Evolutionary conservation across 2,113 vertebrate genomes (phyloP).

Genomic region (Cyprinodon brontotheroides): DNA sequence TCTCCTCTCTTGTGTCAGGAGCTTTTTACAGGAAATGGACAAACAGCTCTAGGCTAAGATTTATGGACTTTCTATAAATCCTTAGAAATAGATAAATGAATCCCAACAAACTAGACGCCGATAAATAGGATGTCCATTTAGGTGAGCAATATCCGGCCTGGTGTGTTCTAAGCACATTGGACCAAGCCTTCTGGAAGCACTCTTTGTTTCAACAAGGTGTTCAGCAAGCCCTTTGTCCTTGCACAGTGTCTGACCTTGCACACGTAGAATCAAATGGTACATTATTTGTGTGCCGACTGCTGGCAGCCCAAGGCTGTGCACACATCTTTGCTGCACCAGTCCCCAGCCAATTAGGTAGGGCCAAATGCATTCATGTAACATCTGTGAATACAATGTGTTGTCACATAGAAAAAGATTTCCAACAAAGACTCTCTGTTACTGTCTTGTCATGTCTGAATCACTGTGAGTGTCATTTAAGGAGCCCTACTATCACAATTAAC

Average conservation of each 20-base stretch:
- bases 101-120: constrained; percentile 49
- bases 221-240: constrained; percentile 68
- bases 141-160: constrained; percentile 50
- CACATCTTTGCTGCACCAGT: constrained; percentile 51
- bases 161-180: constrained; percentile 34
- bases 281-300: constrained; percentile 69
- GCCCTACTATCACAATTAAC: constrained; percentile 13
- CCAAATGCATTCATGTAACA: constrained; percentile 60
- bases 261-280: constrained; percentile 66
- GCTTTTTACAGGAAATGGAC: constrained; percentile 60
- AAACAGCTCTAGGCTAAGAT: constrained; percentile 69
- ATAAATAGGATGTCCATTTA: constrained; percentile 62
- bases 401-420: constrained; percentile 28
- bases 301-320: constrained; percentile 68
- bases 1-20: constrained; percentile 34
- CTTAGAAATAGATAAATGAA: constrained; percentile 63
- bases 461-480: constrained; percentile 26
- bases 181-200: constrained; percentile 44
- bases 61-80: constrained; percentile 67
- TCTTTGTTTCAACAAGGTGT: constrained; percentile 75
- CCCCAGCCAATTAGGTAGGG: constrained; percentile 63
- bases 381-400: constrained; percentile 49
- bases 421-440: constrained; percentile 14
- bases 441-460: constrained; percentile 31
- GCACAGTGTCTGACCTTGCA: constrained; percentile 66